Base-by-base conservation (phyloP, 2,888 invertebrate genomes). In the Cheilosia urbana region DNA sequence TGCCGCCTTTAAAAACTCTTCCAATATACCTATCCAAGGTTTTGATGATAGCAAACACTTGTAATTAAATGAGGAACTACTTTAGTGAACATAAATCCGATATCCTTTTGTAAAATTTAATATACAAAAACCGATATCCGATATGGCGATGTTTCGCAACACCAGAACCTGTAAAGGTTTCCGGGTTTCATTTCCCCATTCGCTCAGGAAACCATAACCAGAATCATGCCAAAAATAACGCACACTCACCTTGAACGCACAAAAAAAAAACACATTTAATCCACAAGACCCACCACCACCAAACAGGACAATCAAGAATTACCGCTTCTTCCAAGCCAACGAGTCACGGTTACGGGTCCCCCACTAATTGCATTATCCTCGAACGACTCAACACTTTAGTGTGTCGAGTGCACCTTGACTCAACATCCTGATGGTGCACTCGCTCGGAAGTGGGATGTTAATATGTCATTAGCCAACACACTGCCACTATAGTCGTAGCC, bases 291-390 rank as follows among this genome's bases (percentile, higher is more conserved):
- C 27, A 42, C 65, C 42, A 53, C 24, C 19, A 58, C 65, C 27
- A 47, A 77, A 60, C 77, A 69, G 68, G 53, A 77, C 40, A 65
- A 69, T 49, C 75, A 62, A 17, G 69, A 85, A 65, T 65, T 71
- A 21, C 30, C 65, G 53, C 47, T 62, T 66, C 71, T 80, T 84
- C 75, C 84, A 58, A 42, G 17, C 55, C 58, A 84, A 45, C 53
- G 69, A 80, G 58, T 76, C 55, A 45, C 40, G 24, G 11, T 19
- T 37, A 37, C 45, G 79, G 68, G 65, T 37, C 30, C 75, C 27
- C 37, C 58, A 81, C 80, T 84, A 84, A 85, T 76, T 80, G 42
- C 71, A 80, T 85, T 80, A 76, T 81, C 65, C 73, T 40, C 78
- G 51, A 78, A 80, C 76, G 53, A 42, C 71, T 71, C 71, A 49